Base-by-base conservation (phyloP, 2,113 vertebrate species). In the Lampris incognitus region DNA sequence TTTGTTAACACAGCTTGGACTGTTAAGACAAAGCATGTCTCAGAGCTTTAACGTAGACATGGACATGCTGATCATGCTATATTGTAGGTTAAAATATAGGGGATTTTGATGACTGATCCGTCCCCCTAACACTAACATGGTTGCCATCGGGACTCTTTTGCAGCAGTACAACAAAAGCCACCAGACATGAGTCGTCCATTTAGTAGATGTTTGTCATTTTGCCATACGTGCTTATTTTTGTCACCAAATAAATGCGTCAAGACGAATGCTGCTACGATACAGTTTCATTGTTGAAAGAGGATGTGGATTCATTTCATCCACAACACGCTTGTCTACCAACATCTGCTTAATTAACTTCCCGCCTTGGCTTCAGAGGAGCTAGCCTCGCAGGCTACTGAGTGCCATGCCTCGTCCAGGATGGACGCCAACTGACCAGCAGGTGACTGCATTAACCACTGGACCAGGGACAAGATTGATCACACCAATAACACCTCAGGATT, bases 331-430 rank as follows among this genome's bases (percentile, higher is more conserved):
- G 92, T 91, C 91, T 90, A 86, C 88, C 85, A 84, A 86, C 92
- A 94, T 89, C 90, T 89, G 92, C 78, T 92, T 91, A 88, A 92
- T 93, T 94, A 94, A 88, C 91, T 89, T 86, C 87, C 72, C 54
- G 72, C 76, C 76, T 83, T 64, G 63, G 76, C 79, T 72, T 72
- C 74, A 79, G 86, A 75, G 76, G 72, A 84, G 66, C 68, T 42
- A 36, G 65, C 68, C 85, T 69, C 37, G 74, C 81, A 78, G 66
- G 66, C 58, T 64, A 67, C 72, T 55, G 67, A 69, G 72, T 51
- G 42, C 52, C 68, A 57, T 44, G 57, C 48, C 63, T 72, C 3
- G 48, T 79, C 56, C 82, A 87, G 85, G 82, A 89, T 65, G 48
- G 73, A 63, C 74, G 88, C 92, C 91, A 91, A 88, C 74, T 80